Percentiles rank a stretch among this genome's conserved stretches.
These are phyloP conservation scores for Lucifuga dentata DNA, from an alignment of 2,113 vertebrate species.

Conservation along the genomic window DNA sequence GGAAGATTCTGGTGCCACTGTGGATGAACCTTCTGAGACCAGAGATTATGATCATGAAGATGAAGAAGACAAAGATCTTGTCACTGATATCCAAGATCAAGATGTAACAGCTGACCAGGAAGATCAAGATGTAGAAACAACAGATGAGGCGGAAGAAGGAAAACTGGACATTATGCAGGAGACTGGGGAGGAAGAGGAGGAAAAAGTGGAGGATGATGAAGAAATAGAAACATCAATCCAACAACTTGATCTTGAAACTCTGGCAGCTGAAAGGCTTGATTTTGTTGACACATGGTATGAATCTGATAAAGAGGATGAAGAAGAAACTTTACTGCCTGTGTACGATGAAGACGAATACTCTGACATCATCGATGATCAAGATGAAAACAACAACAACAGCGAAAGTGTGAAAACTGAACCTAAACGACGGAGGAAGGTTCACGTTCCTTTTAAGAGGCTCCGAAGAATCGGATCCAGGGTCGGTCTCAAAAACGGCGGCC, in stretches of 20 bases:
- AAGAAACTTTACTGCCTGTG: background rate
- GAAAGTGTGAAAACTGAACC: constrained; percentile 58
- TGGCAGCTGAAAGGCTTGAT: constrained; percentile 11
- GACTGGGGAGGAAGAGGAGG: background rate
- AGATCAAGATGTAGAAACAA: background rate
- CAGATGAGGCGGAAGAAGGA: constrained; percentile 11
- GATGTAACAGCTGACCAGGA: constrained; percentile 17
- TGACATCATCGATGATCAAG: constrained; percentile 32
- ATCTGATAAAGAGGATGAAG: constrained; percentile 32
- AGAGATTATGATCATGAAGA: constrained; percentile 11
- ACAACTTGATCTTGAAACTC: constrained; percentile 24
- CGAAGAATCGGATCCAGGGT: constrained; percentile 19
- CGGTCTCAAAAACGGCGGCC: constrained; percentile 27
- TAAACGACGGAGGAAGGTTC: constrained; percentile 37
- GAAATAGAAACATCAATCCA: constrained; percentile 4
- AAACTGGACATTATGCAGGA: background rate
- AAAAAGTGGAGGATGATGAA: constrained; percentile 10
- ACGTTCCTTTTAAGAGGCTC: constrained; percentile 27
- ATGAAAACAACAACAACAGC: constrained; percentile 79
- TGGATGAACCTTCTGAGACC: background rate
- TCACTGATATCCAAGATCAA: constrained; percentile 12
- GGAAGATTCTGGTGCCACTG: background rate
- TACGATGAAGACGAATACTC: constrained; percentile 26
- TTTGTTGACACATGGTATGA: constrained; percentile 17
- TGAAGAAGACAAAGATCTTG: background rate